Conservation (phyloP, 2,113 vertebrate genomes). For the Upupa epops region DNA sequence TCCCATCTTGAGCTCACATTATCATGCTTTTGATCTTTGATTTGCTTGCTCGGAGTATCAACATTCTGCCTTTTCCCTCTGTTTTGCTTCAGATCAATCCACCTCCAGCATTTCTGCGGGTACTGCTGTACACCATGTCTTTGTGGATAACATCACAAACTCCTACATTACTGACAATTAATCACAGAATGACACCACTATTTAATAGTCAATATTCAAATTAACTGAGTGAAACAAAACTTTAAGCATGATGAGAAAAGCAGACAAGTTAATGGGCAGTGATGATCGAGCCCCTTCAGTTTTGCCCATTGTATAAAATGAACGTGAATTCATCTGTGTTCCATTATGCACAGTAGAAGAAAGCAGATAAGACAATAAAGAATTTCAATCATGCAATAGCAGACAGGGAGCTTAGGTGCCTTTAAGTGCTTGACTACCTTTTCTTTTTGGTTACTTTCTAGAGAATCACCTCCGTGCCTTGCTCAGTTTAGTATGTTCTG, state of each 20-base stretch:
- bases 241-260: neutral
- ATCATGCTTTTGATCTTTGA: neutral
- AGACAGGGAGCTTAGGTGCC: neutral
- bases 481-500: neutral
- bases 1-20: neutral
- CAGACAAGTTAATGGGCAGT: neutral
- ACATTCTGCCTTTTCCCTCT: neutral
- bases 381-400: neutral
- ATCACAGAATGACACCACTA: neutral
- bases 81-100: neutral
- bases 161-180: neutral
- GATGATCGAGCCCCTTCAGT: neutral
- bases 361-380: neutral
- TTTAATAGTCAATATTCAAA: neutral
- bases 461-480: neutral
- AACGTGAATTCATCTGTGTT: neutral
- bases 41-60: neutral
- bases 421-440: neutral
- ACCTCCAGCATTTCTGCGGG: neutral
- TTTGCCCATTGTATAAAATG: neutral
- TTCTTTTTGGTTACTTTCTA: neutral
- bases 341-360: neutral
- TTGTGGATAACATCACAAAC: neutral
- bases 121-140: neutral
- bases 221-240: neutral